Percentiles rank a stretch among this genome's conserved stretches.
phyloP scores from a whole-genome alignment of 2,888 invertebrate species.

The Crossocerus cetratus region DNA sequence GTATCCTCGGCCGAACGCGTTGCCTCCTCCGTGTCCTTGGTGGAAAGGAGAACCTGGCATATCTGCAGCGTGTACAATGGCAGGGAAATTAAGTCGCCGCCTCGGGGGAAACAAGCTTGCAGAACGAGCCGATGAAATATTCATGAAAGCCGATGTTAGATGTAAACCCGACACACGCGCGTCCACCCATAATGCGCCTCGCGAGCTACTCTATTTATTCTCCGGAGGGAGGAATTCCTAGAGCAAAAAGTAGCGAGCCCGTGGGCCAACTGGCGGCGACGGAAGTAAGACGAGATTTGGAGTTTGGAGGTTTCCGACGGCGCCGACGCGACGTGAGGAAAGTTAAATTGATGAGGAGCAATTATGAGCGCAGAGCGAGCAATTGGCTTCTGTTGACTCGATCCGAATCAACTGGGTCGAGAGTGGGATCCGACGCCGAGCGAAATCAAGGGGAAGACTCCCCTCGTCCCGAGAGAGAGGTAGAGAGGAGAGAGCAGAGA shows the following conservation, averaged over 20 bases:
- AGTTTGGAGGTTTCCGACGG: background rate
- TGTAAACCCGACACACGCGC: background rate
- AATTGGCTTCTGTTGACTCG: constrained; percentile 16
- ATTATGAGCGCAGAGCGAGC: constrained; percentile 3
- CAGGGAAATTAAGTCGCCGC: constrained; percentile 44
- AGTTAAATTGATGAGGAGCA: constrained; percentile 10
- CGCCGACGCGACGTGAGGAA: background rate
- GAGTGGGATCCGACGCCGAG: background rate
- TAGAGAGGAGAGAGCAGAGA: no score
- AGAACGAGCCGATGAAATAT: constrained; percentile 39
- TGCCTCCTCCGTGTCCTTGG: constrained; percentile 17
- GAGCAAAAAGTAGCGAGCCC: background rate
- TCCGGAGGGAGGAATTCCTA: background rate
- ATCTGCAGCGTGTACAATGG: constrained; percentile 18
- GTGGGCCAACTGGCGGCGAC: background rate
- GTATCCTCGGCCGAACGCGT: no score
- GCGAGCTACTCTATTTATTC: background rate
- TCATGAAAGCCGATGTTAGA: constrained; percentile 32
- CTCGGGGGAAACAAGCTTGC: background rate
- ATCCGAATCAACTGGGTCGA: constrained; percentile 11
- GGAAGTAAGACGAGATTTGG: background rate
- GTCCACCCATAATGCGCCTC: background rate
- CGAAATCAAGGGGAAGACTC: background rate
- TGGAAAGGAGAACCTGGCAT: background rate
- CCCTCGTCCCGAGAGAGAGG: background rate